Evolutionary conservation across 2,888 invertebrate genomes (phyloP), one percentile per base, ranked within the genome.

Genomic region (Conchocele bisecta): DNA sequence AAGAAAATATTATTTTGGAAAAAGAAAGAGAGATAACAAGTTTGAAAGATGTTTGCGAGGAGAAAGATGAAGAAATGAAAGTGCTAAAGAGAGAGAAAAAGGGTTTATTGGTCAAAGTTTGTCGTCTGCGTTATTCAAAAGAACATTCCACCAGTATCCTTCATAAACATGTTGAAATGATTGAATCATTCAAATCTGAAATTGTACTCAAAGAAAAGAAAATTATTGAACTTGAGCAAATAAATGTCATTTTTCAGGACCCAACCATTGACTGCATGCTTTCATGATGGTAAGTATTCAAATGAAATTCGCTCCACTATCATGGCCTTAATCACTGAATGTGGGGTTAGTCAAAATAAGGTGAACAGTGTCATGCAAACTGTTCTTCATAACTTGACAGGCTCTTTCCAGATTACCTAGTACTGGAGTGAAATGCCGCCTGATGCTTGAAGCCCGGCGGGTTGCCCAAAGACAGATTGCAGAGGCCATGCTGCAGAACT

Each of bases 321-420:
- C 15, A 69, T 63, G 69, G 29, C 51, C 29, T 48, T 69, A 15
- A 37, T 63, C 1, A 69, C 63, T 37, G 39, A 63, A 37, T 63
- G 63, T 63, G 63, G 61, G 6, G 63, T 69, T 15, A 69, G 61
- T 29, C 56, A 56, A 17, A 51, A 41, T 20, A 63, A 69, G 20
- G 61, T 57, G 13, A 69, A 69, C 44, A 4, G 37, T 15, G 69
- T 61, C 17, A 57, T 63, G 26, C 7, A 29, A 29, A 51, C 29
- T 61, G 69, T 69, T 13, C 9, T 63, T 1, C 3, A 41, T 17
- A 69, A 69, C n/a, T 20, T 69, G 2, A 51, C 63, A 20, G 69
- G 69, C 69, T 15, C 39, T 69, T 6, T 61, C 56, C 6, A 29
- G 69, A 24, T 44, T 69, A 28, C 63, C 69, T 22, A 69, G 69